These are phyloP conservation scores for Nudaria mundana DNA, from an alignment of 2,888 invertebrate genomes.

Conservation along the genomic window DNA sequence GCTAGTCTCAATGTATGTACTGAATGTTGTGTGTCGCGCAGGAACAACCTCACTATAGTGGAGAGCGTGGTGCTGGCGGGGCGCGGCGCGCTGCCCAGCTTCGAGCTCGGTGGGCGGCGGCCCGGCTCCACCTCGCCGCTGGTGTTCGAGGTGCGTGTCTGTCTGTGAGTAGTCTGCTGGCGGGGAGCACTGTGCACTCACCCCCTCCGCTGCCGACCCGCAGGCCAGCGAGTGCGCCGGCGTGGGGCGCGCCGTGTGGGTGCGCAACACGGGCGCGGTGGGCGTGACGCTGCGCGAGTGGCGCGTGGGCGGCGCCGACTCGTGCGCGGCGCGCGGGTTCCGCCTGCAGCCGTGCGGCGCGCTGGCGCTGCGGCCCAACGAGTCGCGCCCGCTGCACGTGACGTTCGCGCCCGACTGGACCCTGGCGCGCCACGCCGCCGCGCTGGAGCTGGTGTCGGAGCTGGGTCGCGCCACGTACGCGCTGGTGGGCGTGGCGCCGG, in stretches of 20 bases:
- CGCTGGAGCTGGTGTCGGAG: slow-evolving; percentile 36
- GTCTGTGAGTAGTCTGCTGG: too few species aligned
- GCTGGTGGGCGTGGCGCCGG: slow-evolving; percentile 44
- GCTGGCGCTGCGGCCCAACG: slow-evolving; percentile 56
- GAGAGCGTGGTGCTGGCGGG: slow-evolving; percentile 92
- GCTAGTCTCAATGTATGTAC: too few species aligned
- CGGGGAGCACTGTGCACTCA: too few species aligned
- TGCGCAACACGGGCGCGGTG: slow-evolving; percentile 93
- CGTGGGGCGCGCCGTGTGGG: slow-evolving; percentile 78
- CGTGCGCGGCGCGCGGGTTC: slow-evolving; percentile 64
- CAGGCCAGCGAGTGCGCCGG: slow-evolving; percentile 70
- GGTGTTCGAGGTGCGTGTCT: slow-evolving; percentile 87
- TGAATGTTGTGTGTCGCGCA: too few species aligned
- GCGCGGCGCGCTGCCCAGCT: slow-evolving; percentile 91
- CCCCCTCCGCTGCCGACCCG: too few species aligned
- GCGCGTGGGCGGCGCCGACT: slow-evolving; percentile 50
- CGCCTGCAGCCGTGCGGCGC: slow-evolving; percentile 57
- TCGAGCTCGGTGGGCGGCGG: slow-evolving; percentile 93
- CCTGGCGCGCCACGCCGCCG: slow-evolving; percentile 45
- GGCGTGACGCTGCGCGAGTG: slow-evolving; percentile 85
- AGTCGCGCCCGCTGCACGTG: slow-evolving; percentile 50
- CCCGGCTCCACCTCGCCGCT: slow-evolving; percentile 89
- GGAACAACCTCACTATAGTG: slow-evolving; percentile 96
- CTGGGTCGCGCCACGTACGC: slow-evolving; percentile 39
- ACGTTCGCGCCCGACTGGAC: slow-evolving; percentile 59